Base-by-base conservation (phyloP, 2,113 vertebrate genomes). In the Cyprinodon tularosa region DNA sequence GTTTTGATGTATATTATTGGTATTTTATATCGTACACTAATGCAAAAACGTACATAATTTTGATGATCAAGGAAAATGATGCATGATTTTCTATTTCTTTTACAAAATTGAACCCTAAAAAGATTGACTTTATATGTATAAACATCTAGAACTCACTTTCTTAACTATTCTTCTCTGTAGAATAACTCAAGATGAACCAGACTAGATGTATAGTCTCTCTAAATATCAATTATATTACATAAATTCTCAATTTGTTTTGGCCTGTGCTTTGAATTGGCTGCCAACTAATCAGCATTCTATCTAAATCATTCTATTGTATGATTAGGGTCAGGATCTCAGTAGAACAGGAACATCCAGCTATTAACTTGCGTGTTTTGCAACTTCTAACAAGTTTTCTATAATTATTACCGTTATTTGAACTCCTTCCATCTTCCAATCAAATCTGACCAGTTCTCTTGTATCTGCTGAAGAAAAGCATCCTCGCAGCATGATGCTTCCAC, bases 1-100 rank as follows among this genome's bases (percentile, higher is more conserved):
- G 20, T 62, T 66, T 74, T 78, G 62, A 62, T 62, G 68, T 62
- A 37, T 62, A 36, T 53, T 53, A 7, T 53, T 15, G 3, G 4
- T 14, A 5, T 17, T 20, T 53, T 53, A 8, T 20, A 4, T 53
- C 13, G 17, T 20, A 53, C 15, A 53, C 14, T 17, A 53, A 53
- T 17, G 17, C 48, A 53, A 53, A 53, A 17, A 53, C 20, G 15
- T 15, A 7, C 4, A 20, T 14, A 15, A 2, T 17, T 6, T 53
- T 53, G 4, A 53, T 7, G 48, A 17, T 20, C 15, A 53, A 53
- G 48, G 15, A 50, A 53, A 53, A 9, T 20, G 50, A 15, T 57
- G 50, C 50, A 57, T 57, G 17, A n/a, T 57, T 9, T 57, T 17
- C 3, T 6, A 8, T n/a, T 57, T 57, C n/a, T 53, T 17, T 53